A percentile compares a stretch with the other conserved stretches of the same genome.
phyloP scores from a whole-genome alignment of 2,797 vertebrate species.

The Emydoidea blandingii region DNA sequence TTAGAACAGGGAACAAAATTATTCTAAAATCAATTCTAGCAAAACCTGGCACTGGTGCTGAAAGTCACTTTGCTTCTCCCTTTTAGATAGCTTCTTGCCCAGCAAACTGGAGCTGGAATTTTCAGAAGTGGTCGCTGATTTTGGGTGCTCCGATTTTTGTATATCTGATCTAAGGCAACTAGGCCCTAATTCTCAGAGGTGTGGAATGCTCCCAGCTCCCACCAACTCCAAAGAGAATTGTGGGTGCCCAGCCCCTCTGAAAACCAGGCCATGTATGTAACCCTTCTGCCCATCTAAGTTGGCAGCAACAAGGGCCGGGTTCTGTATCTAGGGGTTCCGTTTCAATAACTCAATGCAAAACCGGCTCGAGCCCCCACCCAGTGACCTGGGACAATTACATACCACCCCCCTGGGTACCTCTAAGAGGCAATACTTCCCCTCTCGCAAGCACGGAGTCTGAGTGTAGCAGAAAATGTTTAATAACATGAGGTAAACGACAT shows the following conservation, averaged over 20 bases:
- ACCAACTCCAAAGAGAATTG: background rate
- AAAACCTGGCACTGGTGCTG: background rate
- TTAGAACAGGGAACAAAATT: background rate
- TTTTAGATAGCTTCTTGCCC: background rate
- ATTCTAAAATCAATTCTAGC: background rate
- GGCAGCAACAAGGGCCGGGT: no score
- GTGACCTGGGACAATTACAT: no score
- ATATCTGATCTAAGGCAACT: background rate
- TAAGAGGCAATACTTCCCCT: no score
- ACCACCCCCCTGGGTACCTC: no score
- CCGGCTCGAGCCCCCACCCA: no score
- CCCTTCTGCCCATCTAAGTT: no score
- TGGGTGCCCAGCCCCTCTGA: background rate
- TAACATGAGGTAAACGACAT: no score
- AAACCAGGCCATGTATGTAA: accelerated
- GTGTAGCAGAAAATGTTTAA: no score
- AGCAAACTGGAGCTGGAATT: background rate
- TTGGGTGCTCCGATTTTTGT: background rate
- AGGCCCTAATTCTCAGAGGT: background rate
- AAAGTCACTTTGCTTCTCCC: background rate
- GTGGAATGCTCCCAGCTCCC: background rate
- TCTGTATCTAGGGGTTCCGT: no score
- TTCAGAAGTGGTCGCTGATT: background rate
- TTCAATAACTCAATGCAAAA: no score
- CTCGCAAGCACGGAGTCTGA: no score